Percentiles rank a stretch among this genome's conserved stretches.
Evolutionary conservation across 2,888 invertebrate species (phyloP).

Genomic region (Melipona beecheii): DNA sequence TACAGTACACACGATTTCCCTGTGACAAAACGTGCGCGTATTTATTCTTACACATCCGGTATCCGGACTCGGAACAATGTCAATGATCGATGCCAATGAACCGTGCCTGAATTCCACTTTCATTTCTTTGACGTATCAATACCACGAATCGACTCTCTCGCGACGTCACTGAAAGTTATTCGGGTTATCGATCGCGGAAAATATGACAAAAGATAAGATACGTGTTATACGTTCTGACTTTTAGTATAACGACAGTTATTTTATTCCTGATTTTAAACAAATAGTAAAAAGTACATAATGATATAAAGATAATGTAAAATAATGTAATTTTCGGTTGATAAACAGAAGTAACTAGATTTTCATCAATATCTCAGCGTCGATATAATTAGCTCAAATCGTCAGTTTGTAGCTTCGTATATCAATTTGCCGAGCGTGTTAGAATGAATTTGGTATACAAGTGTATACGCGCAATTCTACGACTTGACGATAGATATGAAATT

Average conservation of each 20-base stretch:
- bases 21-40: conserved; percentile 59
- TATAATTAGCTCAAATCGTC: too few species aligned
- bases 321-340: too few species aligned
- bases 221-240: background rate
- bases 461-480: too few species aligned
- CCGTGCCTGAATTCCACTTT: conserved; percentile 66
- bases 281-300: too few species aligned
- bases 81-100: conserved; percentile 74
- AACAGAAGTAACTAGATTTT: too few species aligned
- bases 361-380: too few species aligned
- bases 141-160: conserved; percentile 22
- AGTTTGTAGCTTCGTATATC: too few species aligned
- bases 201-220: conserved; percentile 21
- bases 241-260: background rate
- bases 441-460: too few species aligned
- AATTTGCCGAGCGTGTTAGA: too few species aligned
- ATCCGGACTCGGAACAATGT: conserved; percentile 75
- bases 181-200: conserved; percentile 27
- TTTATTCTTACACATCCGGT: conserved; percentile 73
- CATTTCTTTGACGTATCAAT: conserved; percentile 48
- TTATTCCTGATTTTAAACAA: too few species aligned
- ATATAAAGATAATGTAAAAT: too few species aligned
- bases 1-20: conserved; percentile 66
- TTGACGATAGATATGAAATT: too few species aligned
- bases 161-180: conserved; percentile 40